Conservation (phyloP, 2,888 invertebrate species). For the Rotaria macrura region DNA sequence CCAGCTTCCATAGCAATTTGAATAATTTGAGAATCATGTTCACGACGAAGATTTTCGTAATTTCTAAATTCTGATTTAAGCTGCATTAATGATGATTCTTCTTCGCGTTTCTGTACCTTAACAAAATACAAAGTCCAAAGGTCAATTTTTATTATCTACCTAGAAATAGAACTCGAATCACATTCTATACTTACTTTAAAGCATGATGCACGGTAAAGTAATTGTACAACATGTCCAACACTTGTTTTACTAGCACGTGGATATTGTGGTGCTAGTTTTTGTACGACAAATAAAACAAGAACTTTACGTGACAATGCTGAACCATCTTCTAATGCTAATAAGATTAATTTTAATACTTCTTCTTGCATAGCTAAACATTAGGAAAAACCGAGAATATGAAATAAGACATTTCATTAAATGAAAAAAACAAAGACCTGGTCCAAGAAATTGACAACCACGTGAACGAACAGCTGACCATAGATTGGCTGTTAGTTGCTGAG, state of each 20-base stretch:
- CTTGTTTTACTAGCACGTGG: constrained; percentile 96
- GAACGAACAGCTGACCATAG: neutral
- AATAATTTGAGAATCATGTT: constrained; percentile 95
- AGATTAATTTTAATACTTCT: neutral
- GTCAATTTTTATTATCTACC: too few species aligned
- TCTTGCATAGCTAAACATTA: neutral
- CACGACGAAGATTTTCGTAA: constrained; percentile 79
- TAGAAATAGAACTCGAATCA: too few species aligned
- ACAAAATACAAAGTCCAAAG: constrained; percentile 23
- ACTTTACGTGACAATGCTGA: constrained; percentile 57
- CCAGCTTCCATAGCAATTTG: constrained; percentile 96
- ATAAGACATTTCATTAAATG: too few species aligned
- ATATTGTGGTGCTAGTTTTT: constrained; percentile 64
- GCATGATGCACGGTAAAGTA: constrained; percentile 90
- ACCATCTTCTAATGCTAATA: neutral
- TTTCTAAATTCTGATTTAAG: constrained; percentile 88
- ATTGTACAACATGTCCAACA: constrained; percentile 94
- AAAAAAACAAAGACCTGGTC: neutral
- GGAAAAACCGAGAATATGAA: too few species aligned
- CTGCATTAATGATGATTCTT: constrained; percentile 93
- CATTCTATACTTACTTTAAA: constrained; percentile 78
- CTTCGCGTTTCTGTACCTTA: constrained; percentile 89
- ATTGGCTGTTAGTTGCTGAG: neutral
- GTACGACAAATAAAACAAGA: constrained; percentile 94
- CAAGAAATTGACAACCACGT: neutral